Base-by-base conservation (phyloP, 2,797 vertebrate species). In the Molossus alvarezi region DNA sequence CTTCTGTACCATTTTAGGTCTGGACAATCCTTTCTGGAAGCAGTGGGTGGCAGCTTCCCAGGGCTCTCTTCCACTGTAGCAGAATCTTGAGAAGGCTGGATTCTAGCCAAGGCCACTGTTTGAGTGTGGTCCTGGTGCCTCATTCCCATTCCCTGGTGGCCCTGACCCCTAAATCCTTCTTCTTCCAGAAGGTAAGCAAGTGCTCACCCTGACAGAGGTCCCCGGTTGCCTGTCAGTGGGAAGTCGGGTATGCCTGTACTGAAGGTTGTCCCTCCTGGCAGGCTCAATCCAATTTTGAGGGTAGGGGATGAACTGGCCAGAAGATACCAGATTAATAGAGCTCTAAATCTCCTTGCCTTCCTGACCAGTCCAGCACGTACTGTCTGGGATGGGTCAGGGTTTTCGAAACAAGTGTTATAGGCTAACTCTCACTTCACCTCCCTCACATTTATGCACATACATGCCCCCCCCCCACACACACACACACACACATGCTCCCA, bases 21-120 rank as follows among this genome's bases (percentile, higher is more conserved):
- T 72, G 79, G 83, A 88, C 57, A 25, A 65, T 69, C n/a, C 55
- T 79, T 93, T 92, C 77, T 62, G 88, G 81, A 95, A 86, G 64
- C 64, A 90, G 62, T 5, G 9, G 53, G 53, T 94, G 88, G 67
- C 77, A 64, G 53, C 77, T 29, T 92, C 88, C 94, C 82, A 23
- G 1, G 64, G 9, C 90, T 97, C 57, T 73, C 29, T 86, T 91
- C 80, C 72, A n/a, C 75, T 23, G 9, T 9, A 21, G 73, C 75
- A 79, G 62, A 41, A 45, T 76, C 92, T 67, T 8, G 23, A 88
- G 67, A 57, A 90, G 45, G 72, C 51, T 86, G 17, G 88, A 64
- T 23, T 90, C 45, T 27, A 90, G 88, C 82, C 67, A 55, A 12
- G 9, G 23, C 55, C 71, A 64, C 55, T 14, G 41, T 21, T 55